These are phyloP conservation scores for Conus ventricosus DNA, from an alignment of 1,140 invertebrate genomes.

Conservation along the genomic window DNA sequence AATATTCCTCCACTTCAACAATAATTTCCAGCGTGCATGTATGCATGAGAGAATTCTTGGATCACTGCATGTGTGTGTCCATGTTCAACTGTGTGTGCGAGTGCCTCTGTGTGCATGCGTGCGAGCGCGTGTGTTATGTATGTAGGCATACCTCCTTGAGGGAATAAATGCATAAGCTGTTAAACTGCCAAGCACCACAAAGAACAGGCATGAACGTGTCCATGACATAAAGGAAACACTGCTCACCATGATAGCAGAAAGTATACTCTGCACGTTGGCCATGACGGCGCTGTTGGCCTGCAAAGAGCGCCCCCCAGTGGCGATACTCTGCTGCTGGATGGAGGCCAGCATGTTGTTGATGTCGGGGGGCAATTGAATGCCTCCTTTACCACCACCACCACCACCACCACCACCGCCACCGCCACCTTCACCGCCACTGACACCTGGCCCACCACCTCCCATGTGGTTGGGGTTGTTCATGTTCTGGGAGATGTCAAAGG, in stretches of 20 bases:
- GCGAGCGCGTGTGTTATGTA: too few relatives aligned
- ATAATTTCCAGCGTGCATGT: too few relatives aligned
- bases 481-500: conserved; percentile 21
- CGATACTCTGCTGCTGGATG: conserved; percentile 51
- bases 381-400: neutral
- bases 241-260: conserved; percentile 61
- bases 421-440: neutral
- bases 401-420: neutral
- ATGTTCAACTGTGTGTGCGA: too few relatives aligned
- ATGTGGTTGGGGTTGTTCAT: neutral
- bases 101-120: too few relatives aligned
- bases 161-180: too few relatives aligned
- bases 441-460: neutral
- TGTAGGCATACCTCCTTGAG: too few relatives aligned
- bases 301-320: conserved; percentile 17
- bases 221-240: too few relatives aligned
- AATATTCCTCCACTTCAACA: too few relatives aligned
- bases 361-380: conserved; percentile 58
- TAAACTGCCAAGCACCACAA: too few relatives aligned
- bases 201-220: too few relatives aligned
- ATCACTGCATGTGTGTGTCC: too few relatives aligned
- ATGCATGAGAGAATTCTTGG: too few relatives aligned
- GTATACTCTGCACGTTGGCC: conserved; percentile 61
- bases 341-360: conserved; percentile 59
- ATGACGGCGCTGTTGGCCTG: conserved; percentile 50